phyloP scores from a whole-genome alignment of 2,113 vertebrate species.

The Isichthys henryi region DNA sequence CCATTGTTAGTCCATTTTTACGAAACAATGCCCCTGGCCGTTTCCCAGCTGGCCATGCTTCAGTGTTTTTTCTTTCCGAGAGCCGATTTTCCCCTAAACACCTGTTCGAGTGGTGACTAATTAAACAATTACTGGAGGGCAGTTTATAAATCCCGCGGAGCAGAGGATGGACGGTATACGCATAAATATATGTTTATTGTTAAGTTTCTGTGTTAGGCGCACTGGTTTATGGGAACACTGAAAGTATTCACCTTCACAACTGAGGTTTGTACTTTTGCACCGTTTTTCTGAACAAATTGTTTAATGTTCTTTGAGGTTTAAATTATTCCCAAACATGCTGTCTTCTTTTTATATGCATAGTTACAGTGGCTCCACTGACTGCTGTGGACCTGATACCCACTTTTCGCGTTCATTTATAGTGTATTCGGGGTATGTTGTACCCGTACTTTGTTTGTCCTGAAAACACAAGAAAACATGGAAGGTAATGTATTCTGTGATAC shows the following conservation, averaged over 20 bases:
- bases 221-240: constrained; percentile 29
- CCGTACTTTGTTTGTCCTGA: constrained; percentile 30
- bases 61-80: background rate
- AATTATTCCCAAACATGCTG: background rate
- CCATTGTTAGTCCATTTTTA: background rate
- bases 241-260: constrained; percentile 11
- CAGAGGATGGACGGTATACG: background rate
- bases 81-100: background rate
- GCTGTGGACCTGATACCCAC: background rate
- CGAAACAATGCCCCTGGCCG: background rate
- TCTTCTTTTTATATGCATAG: background rate
- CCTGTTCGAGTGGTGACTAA: constrained; percentile 12
- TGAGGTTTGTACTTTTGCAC: background rate
- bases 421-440: constrained; percentile 36
- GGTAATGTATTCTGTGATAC: constrained; percentile 21
- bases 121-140: constrained; percentile 1
- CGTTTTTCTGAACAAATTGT: background rate
- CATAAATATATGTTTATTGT: constrained; percentile 10
- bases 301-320: background rate
- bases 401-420: constrained; percentile 20
- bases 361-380: background rate
- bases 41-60: background rate
- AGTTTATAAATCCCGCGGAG: background rate
- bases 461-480: constrained; percentile 38
- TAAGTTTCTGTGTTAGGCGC: constrained; percentile 24